phyloP scores from a whole-genome alignment of 2,113 vertebrate species.

The Mungos mungo region DNA sequence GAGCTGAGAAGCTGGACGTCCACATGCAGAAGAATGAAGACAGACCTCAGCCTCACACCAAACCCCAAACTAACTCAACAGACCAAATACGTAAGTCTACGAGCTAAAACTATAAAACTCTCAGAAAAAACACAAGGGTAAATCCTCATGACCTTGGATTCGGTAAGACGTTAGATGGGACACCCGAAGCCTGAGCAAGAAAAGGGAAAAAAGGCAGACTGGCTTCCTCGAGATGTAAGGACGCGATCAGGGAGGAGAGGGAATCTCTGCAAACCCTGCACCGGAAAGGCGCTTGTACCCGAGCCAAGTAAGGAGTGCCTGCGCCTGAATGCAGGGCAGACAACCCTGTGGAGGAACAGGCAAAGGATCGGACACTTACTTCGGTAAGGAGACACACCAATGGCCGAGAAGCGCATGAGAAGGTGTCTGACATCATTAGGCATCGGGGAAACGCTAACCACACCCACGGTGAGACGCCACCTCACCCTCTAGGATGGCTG shows the following conservation, averaged over 20 bases:
- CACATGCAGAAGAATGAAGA: neutral
- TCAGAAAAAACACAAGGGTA: neutral
- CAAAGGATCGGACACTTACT: neutral
- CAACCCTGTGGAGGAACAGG: neutral
- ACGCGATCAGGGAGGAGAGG: neutral
- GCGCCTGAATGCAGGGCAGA: neutral
- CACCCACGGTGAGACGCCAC: neutral
- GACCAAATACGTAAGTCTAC: neutral
- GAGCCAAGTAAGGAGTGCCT: neutral
- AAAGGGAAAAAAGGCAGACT: neutral
- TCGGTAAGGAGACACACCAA: neutral
- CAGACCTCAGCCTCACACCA: neutral
- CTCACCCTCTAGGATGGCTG: neutral
- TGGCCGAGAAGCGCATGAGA: neutral
- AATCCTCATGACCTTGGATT: neutral
- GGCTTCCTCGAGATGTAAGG: neutral
- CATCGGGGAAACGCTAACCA: neutral
- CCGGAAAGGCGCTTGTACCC: no score
- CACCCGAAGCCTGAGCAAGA: neutral
- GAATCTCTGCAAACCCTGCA: neutral
- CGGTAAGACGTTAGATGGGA: no score
- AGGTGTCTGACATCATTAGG: neutral
- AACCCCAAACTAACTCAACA: neutral
- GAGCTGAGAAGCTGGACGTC: neutral
- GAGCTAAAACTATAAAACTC: neutral